Evolutionary conservation across 2,888 invertebrate species (phyloP), one percentile per base, ranked within the genome.

Genomic region (Perithous albicinctus): DNA sequence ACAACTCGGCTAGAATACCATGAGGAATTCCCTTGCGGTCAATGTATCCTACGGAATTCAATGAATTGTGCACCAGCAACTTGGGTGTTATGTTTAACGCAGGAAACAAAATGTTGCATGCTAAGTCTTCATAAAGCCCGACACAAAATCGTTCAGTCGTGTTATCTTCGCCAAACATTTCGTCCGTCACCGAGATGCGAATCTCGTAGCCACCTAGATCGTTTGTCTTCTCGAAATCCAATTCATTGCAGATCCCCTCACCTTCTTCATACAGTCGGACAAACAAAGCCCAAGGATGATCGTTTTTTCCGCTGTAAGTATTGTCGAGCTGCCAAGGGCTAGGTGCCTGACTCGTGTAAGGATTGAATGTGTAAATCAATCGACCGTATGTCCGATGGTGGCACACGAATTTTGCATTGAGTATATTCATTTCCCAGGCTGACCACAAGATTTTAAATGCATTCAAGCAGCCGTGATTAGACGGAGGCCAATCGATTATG

Each of bases 281-380:
- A 1, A 75, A 46, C 43, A 75, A 15, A 10, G 75, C 1, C 75
- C 75, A 75, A 15, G 54, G 29, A 20, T 66, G 64, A 2, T 70
- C 3, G 0, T 56, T 5, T 8, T 18, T 12, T 7, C 32, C 70
- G 0, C 32, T 12, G n/a, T 75, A 43, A 6, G 8, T 48, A 2
- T 74, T 12, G 7, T 48, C 48, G 6, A 72, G 46, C 67, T 56
- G 29, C 87, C 86, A 87, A 12, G 63, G 20, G 0, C 43, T 18
- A 5, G 84, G 74, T 4, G 83, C 78, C 1, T 38, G 10, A 4
- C 64, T 56, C 2, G 79, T 80, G 74, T 79, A 87, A 6, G 85
- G 87, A 64, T 86, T 84, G 69, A 76, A 86, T 3, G 80, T 82
- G 67, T 85, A 87, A 35, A 83, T 59, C 15, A 66, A 61, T 12